These are phyloP conservation scores for Dasyornis broadbenti DNA, from an alignment of 2,113 vertebrate species.

Conservation along the genomic window DNA sequence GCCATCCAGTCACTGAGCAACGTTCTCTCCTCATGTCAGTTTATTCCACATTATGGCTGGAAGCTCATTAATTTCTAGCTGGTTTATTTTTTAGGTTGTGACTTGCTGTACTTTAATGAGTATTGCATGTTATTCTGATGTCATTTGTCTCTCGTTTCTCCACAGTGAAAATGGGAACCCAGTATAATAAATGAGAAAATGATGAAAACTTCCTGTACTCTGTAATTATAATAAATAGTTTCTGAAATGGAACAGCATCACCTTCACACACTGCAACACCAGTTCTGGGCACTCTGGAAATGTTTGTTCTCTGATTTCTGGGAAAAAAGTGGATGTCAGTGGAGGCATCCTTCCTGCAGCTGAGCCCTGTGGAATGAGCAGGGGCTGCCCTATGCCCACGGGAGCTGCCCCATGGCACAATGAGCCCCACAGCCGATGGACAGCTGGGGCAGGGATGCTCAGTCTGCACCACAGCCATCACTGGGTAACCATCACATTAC, in stretches of 20 bases:
- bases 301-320: background rate
- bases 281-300: background rate
- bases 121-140: background rate
- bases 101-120: background rate
- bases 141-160: background rate
- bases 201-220: background rate
- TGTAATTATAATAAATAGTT: background rate
- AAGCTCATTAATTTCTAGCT: background rate
- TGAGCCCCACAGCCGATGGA: accelerated
- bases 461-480: accelerated
- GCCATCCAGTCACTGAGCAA: background rate
- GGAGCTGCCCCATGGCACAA: background rate
- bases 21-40: background rate
- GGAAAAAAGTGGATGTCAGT: background rate
- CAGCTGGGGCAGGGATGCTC: accelerated
- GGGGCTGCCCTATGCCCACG: too few species aligned
- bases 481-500: accelerated
- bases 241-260: background rate
- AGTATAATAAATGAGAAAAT: background rate
- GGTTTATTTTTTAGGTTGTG: background rate
- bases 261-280: background rate
- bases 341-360: background rate
- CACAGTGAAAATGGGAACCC: background rate
- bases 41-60: background rate
- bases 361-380: accelerated